A percentile compares a stretch with the other conserved stretches of the same genome.
phyloP scores from a whole-genome alignment of 2,113 vertebrate genomes.

The Macaca mulatta region DNA sequence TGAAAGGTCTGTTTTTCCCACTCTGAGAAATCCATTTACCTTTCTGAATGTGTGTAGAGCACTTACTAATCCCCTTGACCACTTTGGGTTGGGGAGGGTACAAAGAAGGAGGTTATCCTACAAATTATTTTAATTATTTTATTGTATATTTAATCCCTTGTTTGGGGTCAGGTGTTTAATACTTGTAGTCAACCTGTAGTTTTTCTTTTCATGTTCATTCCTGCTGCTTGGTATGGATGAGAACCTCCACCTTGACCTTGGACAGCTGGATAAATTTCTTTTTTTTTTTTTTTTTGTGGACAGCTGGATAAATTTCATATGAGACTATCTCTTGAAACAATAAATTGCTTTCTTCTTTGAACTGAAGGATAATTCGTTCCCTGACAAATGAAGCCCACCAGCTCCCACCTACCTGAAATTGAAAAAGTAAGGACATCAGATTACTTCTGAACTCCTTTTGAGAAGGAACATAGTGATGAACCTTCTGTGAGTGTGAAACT shows the following conservation, averaged over 20 bases:
- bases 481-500: constrained; percentile 1
- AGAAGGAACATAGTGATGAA: constrained; percentile 11
- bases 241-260: not conserved
- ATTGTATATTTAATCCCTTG: not conserved
- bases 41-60: not conserved
- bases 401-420: constrained; percentile 64
- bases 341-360: constrained; percentile 64
- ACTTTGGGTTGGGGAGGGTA: not conserved
- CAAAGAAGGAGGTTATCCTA: not conserved
- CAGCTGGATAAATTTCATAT: constrained; percentile 57
- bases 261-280: constrained; percentile 56
- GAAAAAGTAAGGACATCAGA: constrained; percentile 50
- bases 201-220: not conserved
- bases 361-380: constrained; percentile 27
- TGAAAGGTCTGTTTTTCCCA: not conserved
- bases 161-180: not conserved
- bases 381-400: constrained; percentile 54
- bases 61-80: not conserved
- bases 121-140: not conserved
- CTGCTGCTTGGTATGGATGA: not conserved
- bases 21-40: not conserved
- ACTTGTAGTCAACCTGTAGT: not conserved
- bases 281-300: not conserved
- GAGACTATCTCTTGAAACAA: constrained; percentile 47
- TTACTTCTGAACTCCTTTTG: not conserved